Evolutionary conservation across 37 sponge, comb jelly and placozoan species (phyloP).

Genomic region (Spongilla lacustris): DNA sequence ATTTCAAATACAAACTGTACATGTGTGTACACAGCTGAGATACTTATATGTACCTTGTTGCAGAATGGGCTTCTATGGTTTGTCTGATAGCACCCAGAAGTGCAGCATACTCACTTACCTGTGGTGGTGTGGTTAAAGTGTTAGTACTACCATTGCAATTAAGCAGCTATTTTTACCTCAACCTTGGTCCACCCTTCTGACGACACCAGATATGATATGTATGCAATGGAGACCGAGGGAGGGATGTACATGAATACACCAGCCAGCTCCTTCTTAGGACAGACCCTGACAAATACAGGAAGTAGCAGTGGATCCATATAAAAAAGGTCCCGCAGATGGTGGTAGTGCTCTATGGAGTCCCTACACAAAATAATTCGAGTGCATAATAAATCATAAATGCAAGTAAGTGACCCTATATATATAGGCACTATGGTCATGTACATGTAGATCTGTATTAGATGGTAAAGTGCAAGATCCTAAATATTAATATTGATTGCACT

Average conservation of each 20-base stretch:
- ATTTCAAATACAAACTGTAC: no score
- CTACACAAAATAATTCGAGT: neutral
- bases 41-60: no score
- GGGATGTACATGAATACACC: neutral
- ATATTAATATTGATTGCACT: no score
- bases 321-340: neutral
- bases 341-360: neutral
- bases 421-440: no score
- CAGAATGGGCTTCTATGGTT: no score
- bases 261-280: neutral
- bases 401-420: neutral
- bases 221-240: neutral
- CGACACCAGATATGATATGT: neutral
- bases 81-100: no score
- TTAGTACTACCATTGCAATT: no score
- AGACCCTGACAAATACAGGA: neutral
- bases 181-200: neutral
- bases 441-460: neutral
- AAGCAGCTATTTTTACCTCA: no score
- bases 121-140: no score
- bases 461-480: constrained; percentile 4
- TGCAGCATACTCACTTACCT: no score
- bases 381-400: no score
- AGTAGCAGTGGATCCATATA: constrained; percentile 16
- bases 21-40: no score